A percentile compares a stretch with the other conserved stretches of the same genome.
Conservation (phyloP, 2,113 vertebrate genomes). For the Indicator maculatus region DNA sequence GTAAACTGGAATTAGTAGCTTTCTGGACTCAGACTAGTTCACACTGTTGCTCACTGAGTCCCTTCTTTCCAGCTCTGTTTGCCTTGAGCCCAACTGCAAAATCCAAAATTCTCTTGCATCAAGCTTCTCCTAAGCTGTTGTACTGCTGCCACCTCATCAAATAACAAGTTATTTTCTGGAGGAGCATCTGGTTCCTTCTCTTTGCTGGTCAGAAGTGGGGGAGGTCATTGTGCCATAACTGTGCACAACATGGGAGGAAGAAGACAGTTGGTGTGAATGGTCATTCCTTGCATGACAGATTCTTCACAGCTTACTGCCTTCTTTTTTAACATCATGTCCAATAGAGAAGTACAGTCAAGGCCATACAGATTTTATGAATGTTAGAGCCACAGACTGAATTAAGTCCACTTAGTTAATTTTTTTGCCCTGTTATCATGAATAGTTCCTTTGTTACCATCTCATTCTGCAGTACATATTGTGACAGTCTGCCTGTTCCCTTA, state of each 20-base stretch:
- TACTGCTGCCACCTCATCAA: background rate
- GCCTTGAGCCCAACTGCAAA: fast-evolving
- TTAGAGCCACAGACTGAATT: background rate
- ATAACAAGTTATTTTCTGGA: background rate
- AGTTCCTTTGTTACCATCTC: background rate
- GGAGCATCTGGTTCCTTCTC: background rate
- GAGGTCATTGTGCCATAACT: background rate
- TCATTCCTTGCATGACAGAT: background rate
- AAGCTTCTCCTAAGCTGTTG: background rate
- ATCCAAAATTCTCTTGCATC: background rate
- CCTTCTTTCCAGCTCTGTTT: background rate
- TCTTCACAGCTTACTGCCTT: background rate
- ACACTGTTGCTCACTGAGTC: fast-evolving
- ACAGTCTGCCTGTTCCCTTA: background rate
- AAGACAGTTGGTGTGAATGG: background rate
- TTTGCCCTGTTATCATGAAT: background rate
- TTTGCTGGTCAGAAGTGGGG: background rate
- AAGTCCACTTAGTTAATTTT: background rate
- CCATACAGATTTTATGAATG: background rate
- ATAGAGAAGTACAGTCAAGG: background rate
- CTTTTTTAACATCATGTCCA: background rate
- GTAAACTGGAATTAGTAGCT: background rate
- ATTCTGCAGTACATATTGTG: background rate
- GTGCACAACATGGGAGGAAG: background rate
- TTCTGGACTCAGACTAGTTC: background rate